Evolutionary conservation across 2,797 vertebrate species (phyloP).

Genomic region (Lindbergichthys nudifrons): DNA sequence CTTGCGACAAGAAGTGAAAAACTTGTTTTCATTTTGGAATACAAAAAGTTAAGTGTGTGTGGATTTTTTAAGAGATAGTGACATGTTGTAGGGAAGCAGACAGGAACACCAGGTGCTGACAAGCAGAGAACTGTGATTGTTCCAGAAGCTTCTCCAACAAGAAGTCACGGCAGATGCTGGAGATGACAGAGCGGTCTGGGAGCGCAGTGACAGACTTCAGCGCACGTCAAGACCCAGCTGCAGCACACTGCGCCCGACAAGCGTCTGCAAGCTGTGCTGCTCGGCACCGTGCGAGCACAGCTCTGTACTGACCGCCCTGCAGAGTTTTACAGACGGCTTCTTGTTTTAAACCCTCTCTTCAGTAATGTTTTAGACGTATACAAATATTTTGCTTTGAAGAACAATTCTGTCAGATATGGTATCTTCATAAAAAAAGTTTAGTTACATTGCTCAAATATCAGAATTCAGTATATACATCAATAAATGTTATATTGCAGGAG

Average conservation of each 20-base stretch:
- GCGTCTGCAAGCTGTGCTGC: constrained; percentile 59
- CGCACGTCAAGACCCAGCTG: constrained; percentile 66
- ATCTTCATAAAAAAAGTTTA: too few species aligned
- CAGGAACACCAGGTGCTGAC: constrained; percentile 78
- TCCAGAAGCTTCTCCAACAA: constrained; percentile 70
- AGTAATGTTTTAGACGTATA: neutral
- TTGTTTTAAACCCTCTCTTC: neutral
- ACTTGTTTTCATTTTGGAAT: neutral
- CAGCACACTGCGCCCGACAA: constrained; percentile 47
- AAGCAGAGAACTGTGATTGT: constrained; percentile 67
- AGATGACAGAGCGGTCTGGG: constrained; percentile 67
- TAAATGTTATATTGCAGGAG: neutral
- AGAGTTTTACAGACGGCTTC: constrained; percentile 3
- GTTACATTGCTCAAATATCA: neutral
- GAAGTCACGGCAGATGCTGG: constrained; percentile 76
- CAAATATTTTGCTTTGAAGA: neutral
- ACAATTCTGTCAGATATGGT: neutral
- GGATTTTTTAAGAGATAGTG: constrained; percentile 9
- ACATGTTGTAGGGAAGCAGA: constrained; percentile 56
- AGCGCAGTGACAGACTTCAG: constrained; percentile 73
- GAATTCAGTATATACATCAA: too few species aligned
- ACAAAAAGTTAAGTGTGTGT: constrained; percentile 7
- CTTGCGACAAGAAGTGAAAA: neutral
- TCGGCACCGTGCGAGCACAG: constrained; percentile 37
- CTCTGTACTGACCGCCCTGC: constrained; percentile 45